Evolutionary conservation across 2,113 vertebrate genomes (phyloP), one percentile per base, ranked within the genome.

Genomic region (Steatornis caripensis): DNA sequence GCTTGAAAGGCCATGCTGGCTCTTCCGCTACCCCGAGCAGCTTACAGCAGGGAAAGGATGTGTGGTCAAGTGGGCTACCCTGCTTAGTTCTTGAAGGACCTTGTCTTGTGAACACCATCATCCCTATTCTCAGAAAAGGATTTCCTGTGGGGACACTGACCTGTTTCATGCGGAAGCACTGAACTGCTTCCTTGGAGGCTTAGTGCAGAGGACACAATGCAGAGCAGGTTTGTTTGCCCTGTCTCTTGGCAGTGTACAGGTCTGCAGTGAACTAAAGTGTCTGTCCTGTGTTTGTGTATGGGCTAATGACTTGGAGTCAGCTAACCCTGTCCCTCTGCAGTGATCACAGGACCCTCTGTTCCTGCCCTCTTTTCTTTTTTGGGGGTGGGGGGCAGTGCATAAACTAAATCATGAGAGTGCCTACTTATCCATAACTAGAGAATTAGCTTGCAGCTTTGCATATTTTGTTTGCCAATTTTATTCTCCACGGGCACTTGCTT

Each of bases 201-300:
- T 11, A 11, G 2, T 26, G 66, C n/a, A 14, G 41, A 54, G 55
- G 19, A 27, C 8, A 5, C 29, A 12, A 5, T 12, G 5, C 60
- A 2, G 27, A 17, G 39, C 22, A 39, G 32, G 8, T 32, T 5
- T 11, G 14, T 58, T 60, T 51, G 55, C 34, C 3, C 0, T 7
- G 6, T 8, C n/a, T 79, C 15, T 8, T 29, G 22, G 66, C 15
- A 39, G 65, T 17, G 15, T 39, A 41, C 20, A 32, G 21, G n/a
- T 26, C 72, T 27, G 43, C 32, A 10, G 41, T 2, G 5, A 19
- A 22, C 7, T n/a, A 2, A 48, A 45, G 60, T 2, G 4, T 11
- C 46, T 3, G 1, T 18, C n/a, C 8, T 6, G 2, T 4, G 36
- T 10, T 15, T 32, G 36, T 30, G 27, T 29, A 26, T 0, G 6